Evolutionary conservation across 2,888 invertebrate genomes (phyloP), one percentile per base, ranked within the genome.

Genomic region (Sesia apiformis): DNA sequence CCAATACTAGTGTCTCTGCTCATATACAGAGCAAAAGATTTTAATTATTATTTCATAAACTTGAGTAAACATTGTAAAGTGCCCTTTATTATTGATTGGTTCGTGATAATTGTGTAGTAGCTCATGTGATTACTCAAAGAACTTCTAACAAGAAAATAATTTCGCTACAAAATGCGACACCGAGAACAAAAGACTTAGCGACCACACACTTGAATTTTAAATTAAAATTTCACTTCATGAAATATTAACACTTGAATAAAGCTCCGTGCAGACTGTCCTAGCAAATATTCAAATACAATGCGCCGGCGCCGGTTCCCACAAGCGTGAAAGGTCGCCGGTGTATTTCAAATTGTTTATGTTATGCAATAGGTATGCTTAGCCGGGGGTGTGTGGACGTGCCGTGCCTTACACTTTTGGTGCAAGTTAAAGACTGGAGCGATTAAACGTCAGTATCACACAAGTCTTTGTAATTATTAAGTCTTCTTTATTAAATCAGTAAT

Each of bases 141-240:
- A 23, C 23, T 23, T 23, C 23, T 23, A 23, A 23, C 23, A 23
- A 1, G 2, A 23, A 23, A 23, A 23, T 23, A 23, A 23, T 23
- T 23, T 23, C 23, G 23, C 23, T 23, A 23, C 23, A 23, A 57
- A 60, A 53, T 43, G 55, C 55, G 57, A 62, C 58, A 56, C 56
- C 55, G 56, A 61, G 61, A 57, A 53, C 56, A 53, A 56, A 51
- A 43, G 43, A 46, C 43, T 46, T 46, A 4, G 43, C 8, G 43
- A 8, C 43, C 43, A 46, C 55, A 62, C 64, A 59, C 61, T 66
- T 68, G 76, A 77, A 75, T 78, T 81, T 74, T 60, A 81, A 78
- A 79, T 76, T 73, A 73, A 78, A 80, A 77, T 75, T 74, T 66
- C 70, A 65, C 67, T 76, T 81, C 81, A 84, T 84, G 83, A 78